Percentiles rank a stretch among this genome's conserved stretches.
Conservation (phyloP, 2,888 invertebrate species). For the Pegoplata infirma region DNA sequence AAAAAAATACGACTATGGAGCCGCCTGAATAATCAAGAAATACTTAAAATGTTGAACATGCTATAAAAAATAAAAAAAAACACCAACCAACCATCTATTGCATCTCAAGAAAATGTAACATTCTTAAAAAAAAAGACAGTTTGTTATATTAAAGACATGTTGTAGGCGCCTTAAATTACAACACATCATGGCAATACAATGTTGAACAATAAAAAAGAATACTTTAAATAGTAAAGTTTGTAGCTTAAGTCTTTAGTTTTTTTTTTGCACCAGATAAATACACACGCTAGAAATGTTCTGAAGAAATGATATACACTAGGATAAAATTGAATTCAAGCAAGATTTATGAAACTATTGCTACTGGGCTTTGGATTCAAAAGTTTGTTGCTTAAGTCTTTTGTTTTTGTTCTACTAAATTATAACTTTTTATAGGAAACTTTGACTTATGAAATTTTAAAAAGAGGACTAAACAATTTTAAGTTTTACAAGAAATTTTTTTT, state of each 20-base stretch:
- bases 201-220: conserved; percentile 25
- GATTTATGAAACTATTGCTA: too few relatives aligned
- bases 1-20: conserved; percentile 22
- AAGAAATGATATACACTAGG: too few relatives aligned
- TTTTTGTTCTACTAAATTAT: too few relatives aligned
- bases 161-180: conserved; percentile 58
- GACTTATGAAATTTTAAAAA: too few relatives aligned
- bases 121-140: conserved; percentile 36
- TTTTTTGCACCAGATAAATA: not conserved
- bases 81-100: conserved; percentile 32
- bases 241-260: conserved; percentile 14
- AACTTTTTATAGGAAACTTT: too few relatives aligned
- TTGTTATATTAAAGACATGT: conserved; percentile 42
- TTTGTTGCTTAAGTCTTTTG: too few relatives aligned
- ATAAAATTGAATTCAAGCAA: too few relatives aligned
- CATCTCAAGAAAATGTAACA: conserved; percentile 41
- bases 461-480: too few relatives aligned
- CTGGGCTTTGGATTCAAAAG: too few relatives aligned
- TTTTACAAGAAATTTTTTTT: too few relatives aligned
- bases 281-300: not conserved
- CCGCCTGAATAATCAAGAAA: conserved; percentile 37
- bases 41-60: conserved; percentile 51
- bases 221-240: conserved; percentile 9
- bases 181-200: not conserved
- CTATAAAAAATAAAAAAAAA: conserved; percentile 9